Evolutionary conservation across 1,140 invertebrate genomes (phyloP), one percentile per base, ranked within the genome.

Genomic region (Lethocerus indicus): DNA sequence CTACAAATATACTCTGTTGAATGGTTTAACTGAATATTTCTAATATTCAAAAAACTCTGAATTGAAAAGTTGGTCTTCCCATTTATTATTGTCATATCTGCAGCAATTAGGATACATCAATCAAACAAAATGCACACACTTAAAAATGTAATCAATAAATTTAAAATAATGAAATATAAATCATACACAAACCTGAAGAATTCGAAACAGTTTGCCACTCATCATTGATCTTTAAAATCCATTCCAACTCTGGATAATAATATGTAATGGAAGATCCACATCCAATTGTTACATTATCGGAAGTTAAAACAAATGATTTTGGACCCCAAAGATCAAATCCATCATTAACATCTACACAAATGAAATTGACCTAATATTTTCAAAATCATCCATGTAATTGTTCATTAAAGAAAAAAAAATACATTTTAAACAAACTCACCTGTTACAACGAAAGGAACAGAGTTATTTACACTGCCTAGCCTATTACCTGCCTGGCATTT

Each of bases 271-370:
- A 50, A 13, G 49, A 39, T 24, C 49, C 49, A 50, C 49, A 50
- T 28, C 18, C 40, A 9, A 50, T 14, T 24, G 32, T 12, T 29
- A 50, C 44, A 14, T 2, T 28, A 20, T 50, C 49, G 14, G 40
- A 16, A 21, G 27, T 41, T 13, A 41, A 32, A 27, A 50, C 36
- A 16, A 26, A 16, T 3, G 28, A 23, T 42, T 20, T 42, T 36
- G 37, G 25, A 6, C 40, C 40, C 25, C 27, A 50, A 25, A 50
- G 28, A 43, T 50, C 37, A 35, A 50, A 50, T 9, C 40, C 49
- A 21, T 50, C 20, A 42, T 40, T 26, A 5, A 50, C 40, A 39
- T 50, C 49, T 27, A 29, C 14, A 32, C 42, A 24, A 20, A 16
- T 6, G 16, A 49, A 37, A 5, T 37, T 14, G 4, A 25, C n/a